Evolutionary conservation across 2,113 vertebrate species (phyloP).

Genomic region (Alouatta palliata): DNA sequence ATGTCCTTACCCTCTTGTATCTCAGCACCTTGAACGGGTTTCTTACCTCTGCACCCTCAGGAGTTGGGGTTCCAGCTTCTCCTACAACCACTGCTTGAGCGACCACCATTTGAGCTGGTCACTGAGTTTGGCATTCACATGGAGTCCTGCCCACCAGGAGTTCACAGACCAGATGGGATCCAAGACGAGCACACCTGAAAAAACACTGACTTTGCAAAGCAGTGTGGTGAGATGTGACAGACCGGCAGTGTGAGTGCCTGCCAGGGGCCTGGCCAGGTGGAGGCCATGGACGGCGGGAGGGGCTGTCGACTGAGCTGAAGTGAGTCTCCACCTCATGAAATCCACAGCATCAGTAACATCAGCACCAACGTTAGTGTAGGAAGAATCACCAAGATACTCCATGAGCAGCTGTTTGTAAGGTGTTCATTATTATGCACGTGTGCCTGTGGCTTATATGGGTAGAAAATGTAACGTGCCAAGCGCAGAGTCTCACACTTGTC

Average conservation of each 20-base stretch:
- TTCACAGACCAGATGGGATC: background rate
- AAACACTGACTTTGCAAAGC: background rate
- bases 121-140: background rate
- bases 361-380: fast-evolving
- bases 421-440: fast-evolving
- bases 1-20: background rate
- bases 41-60: background rate
- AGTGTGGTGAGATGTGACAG: background rate
- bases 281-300: fast-evolving
- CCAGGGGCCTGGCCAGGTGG: background rate
- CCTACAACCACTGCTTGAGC: fast-evolving
- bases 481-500: too few relatives aligned
- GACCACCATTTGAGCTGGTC: fast-evolving
- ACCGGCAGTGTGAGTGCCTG: background rate
- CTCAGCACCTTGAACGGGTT: background rate
- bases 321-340: background rate
- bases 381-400: fast-evolving
- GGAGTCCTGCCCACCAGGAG: background rate
- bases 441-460: fast-evolving
- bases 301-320: background rate
- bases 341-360: background rate
- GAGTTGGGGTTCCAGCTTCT: background rate
- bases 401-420: fast-evolving
- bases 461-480: background rate
- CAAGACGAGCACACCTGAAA: background rate